A percentile compares a stretch with the other conserved stretches of the same genome.
Evolutionary conservation across 2,797 vertebrate species (phyloP).

Genomic region (Cottoperca gobio): DNA sequence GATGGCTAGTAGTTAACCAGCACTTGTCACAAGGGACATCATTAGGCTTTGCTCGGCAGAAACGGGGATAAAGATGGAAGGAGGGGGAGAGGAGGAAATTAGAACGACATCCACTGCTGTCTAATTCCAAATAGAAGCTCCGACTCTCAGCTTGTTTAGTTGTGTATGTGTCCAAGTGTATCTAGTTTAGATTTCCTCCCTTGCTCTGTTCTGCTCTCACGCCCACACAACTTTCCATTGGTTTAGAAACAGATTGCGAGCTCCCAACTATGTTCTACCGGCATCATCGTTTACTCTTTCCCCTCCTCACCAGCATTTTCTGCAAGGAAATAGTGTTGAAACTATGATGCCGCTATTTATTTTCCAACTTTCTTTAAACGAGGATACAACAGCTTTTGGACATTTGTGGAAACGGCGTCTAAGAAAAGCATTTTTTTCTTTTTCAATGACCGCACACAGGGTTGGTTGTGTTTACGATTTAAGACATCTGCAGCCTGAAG

Average conservation of each 20-base stretch:
- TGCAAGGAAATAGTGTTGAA: background rate
- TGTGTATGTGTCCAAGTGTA: slow-evolving; percentile 15
- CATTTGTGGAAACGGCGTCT: background rate
- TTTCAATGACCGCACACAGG: background rate
- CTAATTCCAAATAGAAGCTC: slow-evolving; percentile 54
- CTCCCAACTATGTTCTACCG: slow-evolving; percentile 38
- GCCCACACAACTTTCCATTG: slow-evolving; percentile 35
- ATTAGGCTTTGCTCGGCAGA: slow-evolving; percentile 73
- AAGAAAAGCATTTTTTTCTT: background rate
- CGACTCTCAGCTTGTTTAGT: slow-evolving; percentile 7
- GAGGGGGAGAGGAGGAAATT: slow-evolving; percentile 54
- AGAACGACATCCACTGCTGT: slow-evolving; percentile 55
- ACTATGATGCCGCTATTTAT: no score
- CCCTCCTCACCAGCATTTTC: background rate
- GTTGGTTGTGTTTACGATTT: background rate
- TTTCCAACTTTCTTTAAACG: no score
- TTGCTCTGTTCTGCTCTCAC: slow-evolving; percentile 55
- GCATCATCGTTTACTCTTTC: slow-evolving; percentile 14
- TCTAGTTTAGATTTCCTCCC: slow-evolving; percentile 37
- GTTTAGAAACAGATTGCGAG: slow-evolving; percentile 61
- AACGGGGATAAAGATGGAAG: slow-evolving; percentile 58
- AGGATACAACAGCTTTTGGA: no score
- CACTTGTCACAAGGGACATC: slow-evolving; percentile 76
- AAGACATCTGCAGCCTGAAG: background rate
- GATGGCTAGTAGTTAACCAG: slow-evolving; percentile 66